These are phyloP conservation scores for Motacilla tschutschensis DNA, from an alignment of 2,113 vertebrate species.

Conservation along the genomic window DNA sequence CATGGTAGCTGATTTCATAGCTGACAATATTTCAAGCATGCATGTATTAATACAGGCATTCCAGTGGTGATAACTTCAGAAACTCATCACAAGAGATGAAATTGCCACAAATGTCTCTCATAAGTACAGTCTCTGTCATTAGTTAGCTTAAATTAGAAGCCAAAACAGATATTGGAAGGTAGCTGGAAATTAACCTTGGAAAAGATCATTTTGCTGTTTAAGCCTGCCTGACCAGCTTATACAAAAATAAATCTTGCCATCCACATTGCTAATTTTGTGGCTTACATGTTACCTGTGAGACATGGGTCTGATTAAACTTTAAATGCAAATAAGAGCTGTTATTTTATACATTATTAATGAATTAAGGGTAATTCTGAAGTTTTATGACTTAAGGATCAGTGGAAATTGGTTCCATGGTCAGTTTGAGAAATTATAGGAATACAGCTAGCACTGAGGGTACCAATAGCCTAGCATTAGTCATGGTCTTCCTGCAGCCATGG, in stretches of 20 bases:
- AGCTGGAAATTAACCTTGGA: constrained; percentile 32
- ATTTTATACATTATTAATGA: constrained; percentile 90
- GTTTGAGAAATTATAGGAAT: constrained; percentile 90
- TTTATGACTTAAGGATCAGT: constrained; percentile 87
- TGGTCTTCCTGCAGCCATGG: constrained; percentile 74
- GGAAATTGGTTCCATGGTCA: constrained; percentile 93
- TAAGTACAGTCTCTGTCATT: neutral
- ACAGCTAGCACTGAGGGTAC: constrained; percentile 77
- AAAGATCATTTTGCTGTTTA: constrained; percentile 49
- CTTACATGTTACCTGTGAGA: constrained; percentile 77
- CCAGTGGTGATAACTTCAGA: neutral
- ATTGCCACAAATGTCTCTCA: neutral
- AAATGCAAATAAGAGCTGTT: constrained; percentile 81
- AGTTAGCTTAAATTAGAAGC: constrained; percentile 2
- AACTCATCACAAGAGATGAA: neutral
- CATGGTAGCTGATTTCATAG: neutral
- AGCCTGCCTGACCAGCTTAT: constrained; percentile 49
- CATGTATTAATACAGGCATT: neutral
- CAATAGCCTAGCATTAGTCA: constrained; percentile 90
- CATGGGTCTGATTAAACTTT: constrained; percentile 83
- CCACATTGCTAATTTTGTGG: constrained; percentile 77
- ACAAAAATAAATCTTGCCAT: constrained; percentile 74
- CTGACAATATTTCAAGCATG: neutral
- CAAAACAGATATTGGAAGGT: constrained; percentile 11
- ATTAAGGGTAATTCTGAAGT: constrained; percentile 88